These are phyloP conservation scores for Drosophila parabipectinata DNA, from an alignment of 1,140 invertebrate species.

Conservation along the genomic window DNA sequence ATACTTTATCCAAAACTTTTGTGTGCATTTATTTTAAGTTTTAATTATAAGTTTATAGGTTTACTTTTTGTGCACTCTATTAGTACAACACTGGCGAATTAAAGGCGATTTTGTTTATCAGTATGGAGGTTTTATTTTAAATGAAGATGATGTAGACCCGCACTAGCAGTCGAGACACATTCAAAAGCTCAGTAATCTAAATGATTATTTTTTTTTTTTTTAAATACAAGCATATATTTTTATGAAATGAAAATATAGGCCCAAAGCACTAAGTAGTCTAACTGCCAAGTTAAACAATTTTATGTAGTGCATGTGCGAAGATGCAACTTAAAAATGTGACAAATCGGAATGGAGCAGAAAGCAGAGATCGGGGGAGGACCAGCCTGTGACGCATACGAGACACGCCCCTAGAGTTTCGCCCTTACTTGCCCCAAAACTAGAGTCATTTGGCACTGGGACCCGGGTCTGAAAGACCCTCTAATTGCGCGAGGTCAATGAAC, in stretches of 20 bases:
- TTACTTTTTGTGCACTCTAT: neutral
- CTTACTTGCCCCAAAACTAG: neutral
- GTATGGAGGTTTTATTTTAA: neutral
- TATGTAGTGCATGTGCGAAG: conserved; percentile 21
- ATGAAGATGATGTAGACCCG: neutral
- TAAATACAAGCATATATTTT: neutral
- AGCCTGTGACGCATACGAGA: neutral
- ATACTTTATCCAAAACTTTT: neutral
- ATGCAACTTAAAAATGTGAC: neutral
- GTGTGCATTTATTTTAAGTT: neutral
- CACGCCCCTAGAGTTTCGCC: neutral
- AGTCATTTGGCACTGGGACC: neutral
- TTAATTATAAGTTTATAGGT: neutral
- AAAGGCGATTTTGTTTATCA: neutral
- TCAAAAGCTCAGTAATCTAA: conserved; percentile 7
- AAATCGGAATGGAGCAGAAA: neutral
- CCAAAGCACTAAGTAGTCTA: conserved; percentile 40
- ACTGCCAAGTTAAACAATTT: conserved; percentile 40
- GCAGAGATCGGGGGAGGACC: neutral
- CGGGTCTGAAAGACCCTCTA: neutral
- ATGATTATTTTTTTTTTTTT: neutral
- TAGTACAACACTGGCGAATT: neutral
- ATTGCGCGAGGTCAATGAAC: neutral
- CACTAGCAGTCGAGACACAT: neutral
- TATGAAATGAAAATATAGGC: neutral